Percentiles rank a stretch among this genome's conserved stretches.
Evolutionary conservation across 2,888 invertebrate genomes (phyloP).

Genomic region (Prosapia bicincta): DNA sequence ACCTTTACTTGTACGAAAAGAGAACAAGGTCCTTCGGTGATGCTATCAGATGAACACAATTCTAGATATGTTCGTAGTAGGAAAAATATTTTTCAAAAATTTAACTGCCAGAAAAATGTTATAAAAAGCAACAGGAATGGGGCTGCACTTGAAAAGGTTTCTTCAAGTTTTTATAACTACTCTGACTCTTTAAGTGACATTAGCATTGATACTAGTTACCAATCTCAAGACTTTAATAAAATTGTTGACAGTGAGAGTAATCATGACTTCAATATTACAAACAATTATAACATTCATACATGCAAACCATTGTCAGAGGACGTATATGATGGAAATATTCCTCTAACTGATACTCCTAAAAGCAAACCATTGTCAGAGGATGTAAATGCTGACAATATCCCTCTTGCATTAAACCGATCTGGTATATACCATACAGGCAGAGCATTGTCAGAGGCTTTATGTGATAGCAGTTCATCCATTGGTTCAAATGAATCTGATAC

Average conservation of each 20-base stretch:
- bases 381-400: too few relatives aligned
- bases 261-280: not conserved
- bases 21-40: not conserved
- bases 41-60: not conserved
- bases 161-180: too few relatives aligned
- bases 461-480: not conserved
- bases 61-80: not conserved
- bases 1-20: too few relatives aligned
- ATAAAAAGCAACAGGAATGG: not conserved
- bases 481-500: not conserved
- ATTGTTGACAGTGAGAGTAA: not conserved
- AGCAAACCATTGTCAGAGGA: too few relatives aligned
- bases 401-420: too few relatives aligned
- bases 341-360: too few relatives aligned
- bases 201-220: not conserved
- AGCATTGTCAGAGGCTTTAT: not conserved
- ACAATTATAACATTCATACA: too few relatives aligned
- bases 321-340: too few relatives aligned
- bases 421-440: too few relatives aligned
- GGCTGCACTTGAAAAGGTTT: too few relatives aligned
- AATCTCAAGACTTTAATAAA: not conserved
- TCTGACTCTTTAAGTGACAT: not conserved
- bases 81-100: not conserved
- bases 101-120: not conserved
- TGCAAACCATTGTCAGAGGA: too few relatives aligned